phyloP scores from a whole-genome alignment of 2,888 invertebrate genomes.

The Chrysolina americana region DNA sequence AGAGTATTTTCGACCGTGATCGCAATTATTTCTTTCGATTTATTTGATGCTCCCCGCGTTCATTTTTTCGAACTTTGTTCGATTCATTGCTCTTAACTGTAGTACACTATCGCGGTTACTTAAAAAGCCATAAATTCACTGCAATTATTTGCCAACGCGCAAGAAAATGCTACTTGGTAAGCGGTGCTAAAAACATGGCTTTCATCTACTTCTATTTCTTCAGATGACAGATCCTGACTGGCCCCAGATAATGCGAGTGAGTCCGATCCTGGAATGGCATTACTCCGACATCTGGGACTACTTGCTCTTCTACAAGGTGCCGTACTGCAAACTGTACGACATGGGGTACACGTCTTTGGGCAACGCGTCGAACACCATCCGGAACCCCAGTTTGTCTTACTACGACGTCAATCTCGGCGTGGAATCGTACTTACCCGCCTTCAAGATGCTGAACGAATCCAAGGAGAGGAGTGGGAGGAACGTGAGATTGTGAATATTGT shows the following conservation, averaged over 20 bases:
- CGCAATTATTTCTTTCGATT: too few relatives aligned
- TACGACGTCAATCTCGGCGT: conserved; percentile 69
- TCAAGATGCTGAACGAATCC: conserved; percentile 75
- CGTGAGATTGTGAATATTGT: conserved; percentile 14
- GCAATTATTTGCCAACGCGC: too few relatives aligned
- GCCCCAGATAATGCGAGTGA: conserved; percentile 92
- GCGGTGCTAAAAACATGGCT: too few relatives aligned
- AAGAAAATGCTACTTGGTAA: too few relatives aligned
- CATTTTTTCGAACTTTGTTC: too few relatives aligned
- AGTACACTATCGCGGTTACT: too few relatives aligned
- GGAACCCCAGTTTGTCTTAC: conserved; percentile 80
- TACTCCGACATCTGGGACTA: conserved; percentile 95
- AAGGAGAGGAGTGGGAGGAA: conserved; percentile 76
- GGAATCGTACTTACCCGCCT: conserved; percentile 80
- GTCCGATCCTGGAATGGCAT: conserved; percentile 92
- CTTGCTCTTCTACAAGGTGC: conserved; percentile 82
- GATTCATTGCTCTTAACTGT: too few relatives aligned
- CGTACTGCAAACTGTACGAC: conserved; percentile 94
- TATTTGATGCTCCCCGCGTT: too few relatives aligned
- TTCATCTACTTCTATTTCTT: conserved; percentile 47
- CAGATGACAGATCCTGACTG: conserved; percentile 90
- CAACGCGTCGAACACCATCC: conserved; percentile 82
- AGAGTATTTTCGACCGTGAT: too few relatives aligned
- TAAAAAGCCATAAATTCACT: too few relatives aligned
- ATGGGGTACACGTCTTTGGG: conserved; percentile 94